Base-by-base conservation (phyloP, 2,888 invertebrate genomes). In the Trachelus troglodyta region DNA sequence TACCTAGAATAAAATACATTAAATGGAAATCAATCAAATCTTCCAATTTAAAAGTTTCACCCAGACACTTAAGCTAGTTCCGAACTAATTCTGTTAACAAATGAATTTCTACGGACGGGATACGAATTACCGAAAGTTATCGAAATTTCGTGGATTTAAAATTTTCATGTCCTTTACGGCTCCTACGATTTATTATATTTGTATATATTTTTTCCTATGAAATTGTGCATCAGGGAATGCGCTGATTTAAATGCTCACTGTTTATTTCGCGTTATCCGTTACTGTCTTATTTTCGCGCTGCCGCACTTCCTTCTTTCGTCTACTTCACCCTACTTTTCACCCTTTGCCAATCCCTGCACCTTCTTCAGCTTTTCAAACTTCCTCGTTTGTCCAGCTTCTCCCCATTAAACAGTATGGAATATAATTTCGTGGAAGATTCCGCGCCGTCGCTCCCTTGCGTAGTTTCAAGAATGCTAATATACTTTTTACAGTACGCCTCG, bases 41-140 rank as follows among this genome's bases (percentile, higher is more conserved):
- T 78, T 79, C 80, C 81, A 85, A 83, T 84, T 79, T 82, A 79
- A 83, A 81, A 83, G 81, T 83, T 85, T 81, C 56, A 9, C 23
- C 9, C 77, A 76, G 82, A 80, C 83, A 81, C 79, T 83, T 77
- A 77, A 81, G 80, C 76, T 78, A 76, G 79, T 81, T 74, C 34
- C 34, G 73, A 80, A 81, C 75, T 78, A 76, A 56, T 56, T 56
- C 56, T 23, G 9, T 23, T 56, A 56, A 56, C 23, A 56, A 56
- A 56, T 56, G 56, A 56, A 23, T 56, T 56, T 56, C 56, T 23
- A 6, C 9, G 56, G 56, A 56, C 56, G 23, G 56, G 56, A 23
- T 56, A 56, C 3, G 9, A 56, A 56, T 56, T 56, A 9, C 56
- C 56, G 9, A 6, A 23, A 56, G 23, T 56, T 56, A 23, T 56